Evolutionary conservation across 2,797 vertebrate species (phyloP).

Genomic region (Lepus townsendii): DNA sequence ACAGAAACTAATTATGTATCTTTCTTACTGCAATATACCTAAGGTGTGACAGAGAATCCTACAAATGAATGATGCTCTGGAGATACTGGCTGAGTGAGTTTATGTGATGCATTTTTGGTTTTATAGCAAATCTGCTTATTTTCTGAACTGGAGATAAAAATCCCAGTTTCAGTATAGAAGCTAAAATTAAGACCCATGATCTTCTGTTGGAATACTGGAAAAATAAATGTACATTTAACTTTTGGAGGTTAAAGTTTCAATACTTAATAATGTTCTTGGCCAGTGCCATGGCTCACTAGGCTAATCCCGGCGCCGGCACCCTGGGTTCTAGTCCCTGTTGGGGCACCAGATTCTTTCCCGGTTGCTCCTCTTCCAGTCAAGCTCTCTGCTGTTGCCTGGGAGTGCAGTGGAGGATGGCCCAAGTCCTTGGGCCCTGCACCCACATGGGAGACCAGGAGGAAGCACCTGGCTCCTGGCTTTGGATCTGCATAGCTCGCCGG

Average conservation of each 20-base stretch:
- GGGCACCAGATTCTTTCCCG: no score
- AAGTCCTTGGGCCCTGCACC: no score
- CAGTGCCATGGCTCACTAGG: no score
- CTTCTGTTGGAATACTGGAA: neutral
- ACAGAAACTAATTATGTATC: neutral
- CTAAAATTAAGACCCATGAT: neutral
- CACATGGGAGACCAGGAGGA: no score
- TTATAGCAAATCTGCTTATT: neutral
- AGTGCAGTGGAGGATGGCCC: no score
- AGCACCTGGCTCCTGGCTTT: no score
- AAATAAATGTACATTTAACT: neutral
- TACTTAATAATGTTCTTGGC: neutral
- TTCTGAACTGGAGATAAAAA: slow-evolving; percentile 39
- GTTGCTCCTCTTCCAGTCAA: no score
- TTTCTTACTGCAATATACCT: neutral
- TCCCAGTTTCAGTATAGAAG: neutral
- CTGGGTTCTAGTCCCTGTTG: no score
- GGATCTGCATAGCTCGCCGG: no score
- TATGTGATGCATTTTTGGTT: neutral
- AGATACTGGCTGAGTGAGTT: neutral
- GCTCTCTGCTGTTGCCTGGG: no score
- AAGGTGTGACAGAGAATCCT: neutral
- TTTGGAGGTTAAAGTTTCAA: neutral
- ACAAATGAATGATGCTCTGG: neutral
- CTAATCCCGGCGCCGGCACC: no score